These are phyloP conservation scores for Macrotus californicus DNA, from an alignment of 2,113 vertebrate genomes.

Conservation along the genomic window DNA sequence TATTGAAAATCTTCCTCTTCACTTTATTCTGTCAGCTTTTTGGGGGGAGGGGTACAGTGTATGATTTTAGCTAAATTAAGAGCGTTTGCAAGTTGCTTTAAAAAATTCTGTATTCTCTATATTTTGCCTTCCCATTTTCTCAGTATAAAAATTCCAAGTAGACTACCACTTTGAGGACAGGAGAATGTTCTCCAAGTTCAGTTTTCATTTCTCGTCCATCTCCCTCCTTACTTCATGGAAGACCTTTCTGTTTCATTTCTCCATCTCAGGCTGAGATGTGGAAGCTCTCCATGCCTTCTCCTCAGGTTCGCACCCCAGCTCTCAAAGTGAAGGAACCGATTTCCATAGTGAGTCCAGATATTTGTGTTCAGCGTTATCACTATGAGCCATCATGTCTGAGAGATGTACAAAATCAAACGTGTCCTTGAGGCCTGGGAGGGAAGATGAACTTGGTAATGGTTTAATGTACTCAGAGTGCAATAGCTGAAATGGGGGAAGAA, in stretches of 20 bases:
- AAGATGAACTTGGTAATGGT: constrained; percentile 42
- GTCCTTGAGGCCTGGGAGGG: constrained; percentile 57
- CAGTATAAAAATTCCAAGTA: constrained; percentile 5
- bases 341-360: constrained; percentile 62
- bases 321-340: constrained; percentile 3
- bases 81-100: neutral
- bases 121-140: constrained; percentile 8
- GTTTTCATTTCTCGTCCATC: neutral
- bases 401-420: constrained; percentile 41
- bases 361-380: constrained; percentile 37
- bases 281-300: neutral
- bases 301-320: neutral
- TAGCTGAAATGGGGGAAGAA: neutral
- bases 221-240: neutral
- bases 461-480: constrained; percentile 55
- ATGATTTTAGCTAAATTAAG: constrained; percentile 1
- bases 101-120: neutral
- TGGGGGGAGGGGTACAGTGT: neutral
- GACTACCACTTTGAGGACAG: neutral
- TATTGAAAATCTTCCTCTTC: neutral
- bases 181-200: neutral
- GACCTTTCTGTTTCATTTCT: neutral
- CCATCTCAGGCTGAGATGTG: neutral
- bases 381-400: constrained; percentile 45
- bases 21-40: neutral